Percentiles rank a stretch among this genome's conserved stretches.
Conservation (phyloP, 2,113 vertebrate genomes). For the Semnornis frantzii region DNA sequence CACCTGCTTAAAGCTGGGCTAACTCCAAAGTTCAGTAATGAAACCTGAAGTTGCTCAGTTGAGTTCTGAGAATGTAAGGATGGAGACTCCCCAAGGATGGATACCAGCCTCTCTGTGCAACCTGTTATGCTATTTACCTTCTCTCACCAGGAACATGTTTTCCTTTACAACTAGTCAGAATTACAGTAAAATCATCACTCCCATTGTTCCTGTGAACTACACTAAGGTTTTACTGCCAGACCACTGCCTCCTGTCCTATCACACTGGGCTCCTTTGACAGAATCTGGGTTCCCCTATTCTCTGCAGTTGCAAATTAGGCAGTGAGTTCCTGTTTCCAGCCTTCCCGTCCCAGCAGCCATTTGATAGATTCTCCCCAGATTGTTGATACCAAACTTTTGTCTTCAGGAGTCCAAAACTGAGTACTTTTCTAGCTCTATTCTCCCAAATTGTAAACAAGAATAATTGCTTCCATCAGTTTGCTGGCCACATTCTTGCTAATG, state of each 20-base stretch:
- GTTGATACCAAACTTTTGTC: neutral
- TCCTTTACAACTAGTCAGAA: neutral
- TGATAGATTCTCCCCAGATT: neutral
- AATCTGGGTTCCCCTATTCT: neutral
- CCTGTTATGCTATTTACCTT: neutral
- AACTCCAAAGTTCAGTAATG: neutral
- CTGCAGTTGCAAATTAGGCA: neutral
- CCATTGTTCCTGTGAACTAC: neutral
- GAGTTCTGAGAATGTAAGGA: neutral
- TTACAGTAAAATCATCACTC: neutral
- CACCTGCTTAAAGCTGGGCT: neutral
- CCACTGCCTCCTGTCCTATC: neutral
- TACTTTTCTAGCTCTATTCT: neutral
- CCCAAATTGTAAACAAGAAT: neutral
- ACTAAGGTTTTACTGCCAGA: neutral
- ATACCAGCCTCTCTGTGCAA: neutral
- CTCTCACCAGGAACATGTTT: neutral
- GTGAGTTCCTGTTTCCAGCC: neutral
- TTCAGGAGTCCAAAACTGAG: neutral
- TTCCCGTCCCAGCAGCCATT: neutral
- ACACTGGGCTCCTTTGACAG: neutral
- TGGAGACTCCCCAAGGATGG: neutral
- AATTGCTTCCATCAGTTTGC: neutral
- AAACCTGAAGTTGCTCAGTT: neutral
- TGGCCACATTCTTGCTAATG: neutral